Conservation (phyloP, 2,797 vertebrate species). For the Anisognathus igniventris region DNA sequence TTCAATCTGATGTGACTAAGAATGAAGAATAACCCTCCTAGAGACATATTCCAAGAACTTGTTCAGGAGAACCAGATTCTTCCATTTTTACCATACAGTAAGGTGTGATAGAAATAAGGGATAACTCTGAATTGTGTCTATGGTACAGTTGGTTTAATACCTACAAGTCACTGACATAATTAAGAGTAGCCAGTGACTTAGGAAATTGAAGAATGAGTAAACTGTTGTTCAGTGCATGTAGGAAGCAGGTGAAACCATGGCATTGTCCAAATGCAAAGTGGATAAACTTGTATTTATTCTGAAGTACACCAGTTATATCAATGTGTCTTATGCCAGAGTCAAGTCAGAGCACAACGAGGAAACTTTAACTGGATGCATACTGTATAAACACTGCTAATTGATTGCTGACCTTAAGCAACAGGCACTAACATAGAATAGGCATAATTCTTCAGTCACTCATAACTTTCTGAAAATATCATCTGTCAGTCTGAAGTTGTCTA, state of each 20-base stretch:
- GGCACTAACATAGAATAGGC: background rate
- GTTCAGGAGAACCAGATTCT: background rate
- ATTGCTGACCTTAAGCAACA: constrained; percentile 1
- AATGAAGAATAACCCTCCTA: background rate
- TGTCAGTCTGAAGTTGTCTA: background rate
- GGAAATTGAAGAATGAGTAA: background rate
- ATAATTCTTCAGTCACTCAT: background rate
- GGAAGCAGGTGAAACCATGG: background rate
- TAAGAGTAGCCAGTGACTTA: background rate
- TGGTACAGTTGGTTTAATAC: background rate
- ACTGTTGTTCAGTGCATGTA: background rate
- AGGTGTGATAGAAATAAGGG: background rate
- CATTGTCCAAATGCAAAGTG: background rate
- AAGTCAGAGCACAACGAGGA: background rate
- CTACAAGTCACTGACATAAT: background rate
- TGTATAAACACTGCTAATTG: background rate
- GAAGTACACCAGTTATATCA: background rate
- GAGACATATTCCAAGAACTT: background rate
- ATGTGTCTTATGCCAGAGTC: background rate
- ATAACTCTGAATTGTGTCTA: background rate
- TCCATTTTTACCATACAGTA: background rate
- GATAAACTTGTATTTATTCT: background rate
- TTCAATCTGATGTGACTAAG: background rate
- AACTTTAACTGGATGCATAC: background rate
- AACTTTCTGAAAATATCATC: background rate